phyloP scores from a whole-genome alignment of 1,140 invertebrate genomes.

The Arion vulgaris region DNA sequence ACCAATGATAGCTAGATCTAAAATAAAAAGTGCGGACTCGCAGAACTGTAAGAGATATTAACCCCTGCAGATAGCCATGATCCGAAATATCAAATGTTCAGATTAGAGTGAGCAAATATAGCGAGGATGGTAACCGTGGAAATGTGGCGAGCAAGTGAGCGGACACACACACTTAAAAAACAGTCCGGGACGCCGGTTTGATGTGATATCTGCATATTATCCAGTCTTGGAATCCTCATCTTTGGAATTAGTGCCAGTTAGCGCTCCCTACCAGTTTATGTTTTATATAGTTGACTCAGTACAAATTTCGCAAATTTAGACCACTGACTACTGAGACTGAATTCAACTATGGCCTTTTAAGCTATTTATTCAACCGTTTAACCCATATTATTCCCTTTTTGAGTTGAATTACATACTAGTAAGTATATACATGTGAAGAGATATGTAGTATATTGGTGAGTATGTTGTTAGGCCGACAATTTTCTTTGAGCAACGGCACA shows the following conservation, averaged over 20 bases:
- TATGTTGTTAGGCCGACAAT: too few relatives aligned
- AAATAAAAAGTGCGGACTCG: neutral
- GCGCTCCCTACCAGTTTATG: neutral
- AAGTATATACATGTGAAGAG: too few relatives aligned
- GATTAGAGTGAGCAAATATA: neutral
- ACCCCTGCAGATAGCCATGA: neutral
- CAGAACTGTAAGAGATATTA: neutral
- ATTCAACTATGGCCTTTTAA: neutral
- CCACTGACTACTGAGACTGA: neutral
- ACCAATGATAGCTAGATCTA: neutral
- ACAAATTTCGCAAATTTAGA: slow-evolving; percentile 8
- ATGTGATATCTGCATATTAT: neutral
- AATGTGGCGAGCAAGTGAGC: neutral
- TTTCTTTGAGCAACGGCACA: too few relatives aligned
- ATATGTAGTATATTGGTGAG: too few relatives aligned
- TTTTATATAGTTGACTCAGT: neutral
- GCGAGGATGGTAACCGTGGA: neutral
- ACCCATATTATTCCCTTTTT: neutral
- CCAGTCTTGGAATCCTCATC: neutral
- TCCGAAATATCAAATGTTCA: neutral
- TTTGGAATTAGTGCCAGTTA: neutral
- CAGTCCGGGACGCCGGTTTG: neutral
- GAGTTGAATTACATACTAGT: neutral
- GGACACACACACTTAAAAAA: neutral
- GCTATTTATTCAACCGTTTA: neutral